phyloP scores from a whole-genome alignment of 2,113 vertebrate genomes.

The Acanthisitta chloris region DNA sequence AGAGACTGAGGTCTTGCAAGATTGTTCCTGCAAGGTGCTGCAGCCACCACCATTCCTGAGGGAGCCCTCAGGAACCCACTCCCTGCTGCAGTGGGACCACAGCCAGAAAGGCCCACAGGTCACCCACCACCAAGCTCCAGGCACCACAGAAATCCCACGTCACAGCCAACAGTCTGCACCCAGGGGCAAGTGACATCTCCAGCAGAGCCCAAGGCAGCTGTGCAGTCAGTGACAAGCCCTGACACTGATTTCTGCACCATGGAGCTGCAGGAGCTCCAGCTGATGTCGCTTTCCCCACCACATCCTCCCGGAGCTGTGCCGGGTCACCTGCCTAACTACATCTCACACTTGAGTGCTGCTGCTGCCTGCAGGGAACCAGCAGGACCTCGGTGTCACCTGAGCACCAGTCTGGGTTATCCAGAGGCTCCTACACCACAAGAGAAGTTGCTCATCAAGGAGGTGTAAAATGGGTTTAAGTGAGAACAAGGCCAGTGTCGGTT shows the following conservation, averaged over 20 bases:
- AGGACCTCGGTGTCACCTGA: accelerated
- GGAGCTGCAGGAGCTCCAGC: background rate
- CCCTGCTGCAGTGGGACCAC: background rate
- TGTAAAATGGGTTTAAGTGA: background rate
- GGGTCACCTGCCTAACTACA: accelerated
- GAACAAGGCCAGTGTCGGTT: background rate
- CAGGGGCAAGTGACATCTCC: accelerated
- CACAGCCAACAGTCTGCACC: accelerated
- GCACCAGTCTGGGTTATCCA: background rate
- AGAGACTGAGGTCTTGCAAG: background rate
- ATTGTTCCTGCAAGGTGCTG: background rate
- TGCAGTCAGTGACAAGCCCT: background rate
- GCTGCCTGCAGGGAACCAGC: background rate
- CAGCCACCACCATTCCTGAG: accelerated
- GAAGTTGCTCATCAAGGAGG: background rate
- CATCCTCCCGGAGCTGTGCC: background rate
- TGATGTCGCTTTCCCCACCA: background rate
- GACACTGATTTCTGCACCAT: accelerated
- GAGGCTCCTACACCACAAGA: background rate
- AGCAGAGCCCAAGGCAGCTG: background rate
- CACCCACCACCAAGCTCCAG: background rate
- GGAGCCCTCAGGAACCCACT: background rate
- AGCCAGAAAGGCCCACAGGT: background rate
- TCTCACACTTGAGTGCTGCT: accelerated
- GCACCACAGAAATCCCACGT: accelerated